phyloP scores from a whole-genome alignment of 2,113 vertebrate genomes.

The Grammomys surdaster region DNA sequence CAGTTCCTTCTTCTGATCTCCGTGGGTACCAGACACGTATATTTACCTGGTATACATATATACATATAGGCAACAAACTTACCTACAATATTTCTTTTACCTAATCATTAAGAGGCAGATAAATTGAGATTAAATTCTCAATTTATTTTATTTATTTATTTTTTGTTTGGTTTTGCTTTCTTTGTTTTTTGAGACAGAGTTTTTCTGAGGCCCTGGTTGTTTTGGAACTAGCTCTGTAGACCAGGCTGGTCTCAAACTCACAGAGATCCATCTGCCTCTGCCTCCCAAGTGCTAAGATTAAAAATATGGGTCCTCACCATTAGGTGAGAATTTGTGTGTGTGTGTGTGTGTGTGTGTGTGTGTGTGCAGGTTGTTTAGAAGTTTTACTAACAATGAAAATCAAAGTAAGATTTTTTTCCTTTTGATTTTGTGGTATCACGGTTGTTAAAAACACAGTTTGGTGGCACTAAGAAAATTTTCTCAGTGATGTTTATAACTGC shows the following conservation, averaged over 20 bases:
- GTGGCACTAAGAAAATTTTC: constrained; percentile 38
- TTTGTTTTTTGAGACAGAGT: not conserved
- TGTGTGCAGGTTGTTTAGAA: not conserved
- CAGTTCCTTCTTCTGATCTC: not conserved
- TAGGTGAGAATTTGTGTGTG: not conserved
- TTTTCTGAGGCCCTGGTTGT: not conserved
- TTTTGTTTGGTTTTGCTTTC: not conserved
- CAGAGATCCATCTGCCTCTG: not conserved
- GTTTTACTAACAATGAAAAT: constrained; percentile 18
- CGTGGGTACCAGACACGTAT: not conserved
- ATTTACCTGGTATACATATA: not conserved
- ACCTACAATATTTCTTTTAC: not conserved
- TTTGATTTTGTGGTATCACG: not conserved
- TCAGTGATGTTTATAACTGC: constrained; percentile 22
- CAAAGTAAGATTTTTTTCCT: constrained; percentile 35
- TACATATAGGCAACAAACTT: not conserved
- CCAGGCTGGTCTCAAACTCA: not conserved
- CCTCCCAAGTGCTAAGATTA: not conserved
- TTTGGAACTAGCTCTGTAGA: not conserved
- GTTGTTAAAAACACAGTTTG: not conserved
- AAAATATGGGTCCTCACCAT: not conserved
- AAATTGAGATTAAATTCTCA: not conserved
- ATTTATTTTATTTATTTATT: not conserved
- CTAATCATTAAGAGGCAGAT: not conserved
- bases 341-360: too few relatives aligned